Conservation (phyloP, 2,797 vertebrate species). For the Rhinophrynus dorsalis region DNA sequence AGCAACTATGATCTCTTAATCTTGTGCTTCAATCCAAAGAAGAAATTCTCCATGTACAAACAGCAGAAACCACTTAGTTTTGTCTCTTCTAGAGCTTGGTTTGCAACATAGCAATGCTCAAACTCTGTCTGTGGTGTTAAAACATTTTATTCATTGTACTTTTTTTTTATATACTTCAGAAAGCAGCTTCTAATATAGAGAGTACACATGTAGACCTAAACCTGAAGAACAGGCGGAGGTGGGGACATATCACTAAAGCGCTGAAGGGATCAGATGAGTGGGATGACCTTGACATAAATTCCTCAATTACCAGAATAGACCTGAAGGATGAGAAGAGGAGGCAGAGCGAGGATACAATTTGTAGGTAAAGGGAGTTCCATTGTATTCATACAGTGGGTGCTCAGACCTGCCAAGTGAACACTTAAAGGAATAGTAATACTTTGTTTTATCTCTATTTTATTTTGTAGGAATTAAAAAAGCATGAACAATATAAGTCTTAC, state of each 20-base stretch:
- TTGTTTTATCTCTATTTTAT: too few relatives aligned
- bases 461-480: too few relatives aligned
- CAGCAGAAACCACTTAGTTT: too few relatives aligned
- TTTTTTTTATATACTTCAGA: conserved; percentile 52
- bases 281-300: conserved; percentile 77
- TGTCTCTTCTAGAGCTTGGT: too few relatives aligned
- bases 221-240: conserved; percentile 79
- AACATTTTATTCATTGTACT: too few relatives aligned
- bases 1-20: too few relatives aligned
- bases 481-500: too few relatives aligned
- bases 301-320: conserved; percentile 67
- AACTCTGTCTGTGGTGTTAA: too few relatives aligned
- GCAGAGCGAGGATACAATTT: conserved; percentile 71
- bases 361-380: conserved; percentile 67
- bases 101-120: too few relatives aligned
- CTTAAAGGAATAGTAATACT: too few relatives aligned
- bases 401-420: background rate
- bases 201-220: conserved; percentile 75
- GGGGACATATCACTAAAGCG: conserved; percentile 78
- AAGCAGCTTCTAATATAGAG: conserved; percentile 64
- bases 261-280: conserved; percentile 80
- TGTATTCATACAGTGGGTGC: background rate
- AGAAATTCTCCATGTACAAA: too few relatives aligned
- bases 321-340: conserved; percentile 72
- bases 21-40: too few relatives aligned